Percentiles rank a stretch among this genome's conserved stretches.
Conservation (phyloP, 2,113 vertebrate species). For the Chauna torquata region DNA sequence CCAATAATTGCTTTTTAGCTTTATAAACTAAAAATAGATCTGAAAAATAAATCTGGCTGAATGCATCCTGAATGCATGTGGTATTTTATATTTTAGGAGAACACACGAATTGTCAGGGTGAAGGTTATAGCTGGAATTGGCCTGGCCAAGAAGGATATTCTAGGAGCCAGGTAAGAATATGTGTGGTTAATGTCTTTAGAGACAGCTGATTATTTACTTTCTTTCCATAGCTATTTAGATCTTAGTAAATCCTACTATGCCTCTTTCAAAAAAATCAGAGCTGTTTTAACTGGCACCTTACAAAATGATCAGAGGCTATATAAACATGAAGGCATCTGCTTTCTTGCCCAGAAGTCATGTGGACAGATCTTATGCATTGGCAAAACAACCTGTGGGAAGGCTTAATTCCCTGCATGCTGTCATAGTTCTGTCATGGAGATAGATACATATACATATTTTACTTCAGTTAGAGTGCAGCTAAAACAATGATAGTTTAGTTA, state of each 20-base stretch:
- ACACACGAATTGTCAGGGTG: constrained; percentile 85
- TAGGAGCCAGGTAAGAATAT: constrained; percentile 91
- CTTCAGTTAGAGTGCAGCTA: not conserved
- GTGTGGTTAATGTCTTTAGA: not conserved
- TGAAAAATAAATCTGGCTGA: not conserved
- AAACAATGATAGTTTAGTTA: not conserved
- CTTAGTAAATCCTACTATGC: not conserved
- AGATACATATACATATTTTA: not conserved
- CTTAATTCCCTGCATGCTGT: not conserved
- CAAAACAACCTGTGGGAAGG: not conserved
- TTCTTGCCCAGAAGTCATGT: not conserved
- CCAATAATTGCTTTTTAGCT: not conserved
- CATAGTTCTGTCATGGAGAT: not conserved
- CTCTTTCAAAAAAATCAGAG: not conserved
- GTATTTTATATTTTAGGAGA: constrained; percentile 78
- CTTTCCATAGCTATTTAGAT: not conserved
- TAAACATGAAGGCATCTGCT: not conserved
- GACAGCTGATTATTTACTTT: not conserved
- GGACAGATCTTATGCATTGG: not conserved
- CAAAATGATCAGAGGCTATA: not conserved
- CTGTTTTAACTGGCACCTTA: not conserved
- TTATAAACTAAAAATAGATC: not conserved
- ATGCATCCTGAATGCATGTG: not conserved
- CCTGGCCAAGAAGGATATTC: constrained; percentile 95
- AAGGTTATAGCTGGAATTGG: constrained; percentile 91